phyloP scores from a whole-genome alignment of 2,888 invertebrate species.

The Podabrus alpinus region DNA sequence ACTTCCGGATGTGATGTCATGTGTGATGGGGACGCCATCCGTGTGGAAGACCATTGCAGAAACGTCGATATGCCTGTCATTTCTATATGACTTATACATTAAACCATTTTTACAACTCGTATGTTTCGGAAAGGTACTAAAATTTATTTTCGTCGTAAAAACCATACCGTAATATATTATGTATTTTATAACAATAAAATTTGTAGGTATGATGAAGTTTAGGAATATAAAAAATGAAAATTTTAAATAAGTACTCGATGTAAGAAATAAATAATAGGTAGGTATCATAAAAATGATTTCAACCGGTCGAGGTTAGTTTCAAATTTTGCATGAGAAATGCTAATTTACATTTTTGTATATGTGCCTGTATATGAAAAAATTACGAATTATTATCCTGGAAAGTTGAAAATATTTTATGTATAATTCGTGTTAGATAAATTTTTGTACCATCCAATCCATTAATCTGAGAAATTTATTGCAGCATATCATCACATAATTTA shows the following conservation, averaged over 20 bases:
- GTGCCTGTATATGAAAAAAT: not conserved
- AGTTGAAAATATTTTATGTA: not conserved
- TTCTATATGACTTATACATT: conserved; percentile 25
- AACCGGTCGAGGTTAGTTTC: not conserved
- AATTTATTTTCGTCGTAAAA: not conserved
- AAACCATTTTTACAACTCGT: not conserved
- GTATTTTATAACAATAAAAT: not conserved
- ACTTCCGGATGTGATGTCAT: conserved; percentile 52
- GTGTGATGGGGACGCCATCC: conserved; percentile 52
- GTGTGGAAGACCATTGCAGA: conserved; percentile 48
- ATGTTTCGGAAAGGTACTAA: not conserved
- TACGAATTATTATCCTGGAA: not conserved
- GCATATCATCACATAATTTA: not conserved
- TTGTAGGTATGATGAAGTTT: not conserved
- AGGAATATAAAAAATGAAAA: not conserved
- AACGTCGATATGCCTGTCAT: conserved; percentile 47
- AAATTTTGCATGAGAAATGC: not conserved
- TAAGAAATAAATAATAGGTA: no score
- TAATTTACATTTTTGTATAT: not conserved
- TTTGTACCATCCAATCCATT: not conserved
- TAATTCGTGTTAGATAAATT: not conserved
- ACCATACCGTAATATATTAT: not conserved
- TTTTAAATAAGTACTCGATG: no score
- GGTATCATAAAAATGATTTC: not conserved
- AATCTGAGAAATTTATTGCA: not conserved